These are phyloP conservation scores for Temnothorax ravouxi DNA, from an alignment of 2,888 invertebrate species.

Conservation along the genomic window DNA sequence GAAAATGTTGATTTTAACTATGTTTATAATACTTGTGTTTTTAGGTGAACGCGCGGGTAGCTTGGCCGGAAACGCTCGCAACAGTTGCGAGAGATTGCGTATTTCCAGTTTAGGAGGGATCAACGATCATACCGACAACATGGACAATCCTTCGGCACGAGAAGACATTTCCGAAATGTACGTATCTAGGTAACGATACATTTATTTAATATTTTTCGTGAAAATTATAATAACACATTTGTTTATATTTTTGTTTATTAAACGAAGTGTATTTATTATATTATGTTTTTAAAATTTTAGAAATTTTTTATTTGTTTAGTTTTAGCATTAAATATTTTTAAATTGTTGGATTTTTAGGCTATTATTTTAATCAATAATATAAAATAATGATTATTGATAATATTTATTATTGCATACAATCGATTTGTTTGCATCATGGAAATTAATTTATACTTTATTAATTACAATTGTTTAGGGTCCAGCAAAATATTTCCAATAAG, in stretches of 20 bases:
- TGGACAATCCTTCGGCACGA: constrained; percentile 84
- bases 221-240: background rate
- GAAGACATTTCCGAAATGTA: constrained; percentile 86
- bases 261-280: background rate
- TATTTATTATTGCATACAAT: background rate
- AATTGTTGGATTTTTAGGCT: too few species aligned
- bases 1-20: background rate
- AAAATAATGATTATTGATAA: background rate
- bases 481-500: constrained; percentile 86
- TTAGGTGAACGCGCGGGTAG: constrained; percentile 85
- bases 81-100: constrained; percentile 83
- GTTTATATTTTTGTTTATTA: background rate
- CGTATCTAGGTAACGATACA: constrained; percentile 62
- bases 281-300: background rate
- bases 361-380: too few species aligned
- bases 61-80: constrained; percentile 82
- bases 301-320: background rate
- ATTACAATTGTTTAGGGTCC: constrained; percentile 82
- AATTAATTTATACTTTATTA: constrained; percentile 75
- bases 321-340: too few species aligned
- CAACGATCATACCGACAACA: constrained; percentile 83
- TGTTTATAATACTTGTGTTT: constrained; percentile 72
- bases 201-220: background rate
- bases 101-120: constrained; percentile 81
- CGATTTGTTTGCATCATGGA: constrained; percentile 54